A percentile compares a stretch with the other conserved stretches of the same genome.
Evolutionary conservation across 2,888 invertebrate genomes (phyloP).

Genomic region (Ommatoiulus sabulosus): DNA sequence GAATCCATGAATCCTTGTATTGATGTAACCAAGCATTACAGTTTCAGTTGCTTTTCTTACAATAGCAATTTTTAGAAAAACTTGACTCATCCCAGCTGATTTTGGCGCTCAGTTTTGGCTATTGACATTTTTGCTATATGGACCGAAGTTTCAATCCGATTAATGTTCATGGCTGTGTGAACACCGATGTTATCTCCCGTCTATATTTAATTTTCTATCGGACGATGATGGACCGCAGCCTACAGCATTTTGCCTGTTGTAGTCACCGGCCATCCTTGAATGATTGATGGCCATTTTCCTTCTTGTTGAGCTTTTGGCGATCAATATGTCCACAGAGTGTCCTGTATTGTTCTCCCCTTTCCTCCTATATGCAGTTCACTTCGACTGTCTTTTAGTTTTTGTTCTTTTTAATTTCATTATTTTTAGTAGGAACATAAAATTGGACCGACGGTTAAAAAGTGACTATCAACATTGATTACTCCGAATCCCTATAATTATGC

Average conservation of each 20-base stretch:
- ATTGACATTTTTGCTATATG: neutral
- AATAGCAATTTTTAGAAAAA: neutral
- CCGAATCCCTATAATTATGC: slow-evolving; percentile 44
- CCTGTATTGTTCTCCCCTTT: neutral
- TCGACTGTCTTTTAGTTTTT: neutral
- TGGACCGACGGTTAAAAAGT: slow-evolving; percentile 4
- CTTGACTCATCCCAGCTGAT: neutral
- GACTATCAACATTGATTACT: neutral
- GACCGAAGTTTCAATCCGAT: neutral
- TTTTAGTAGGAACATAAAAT: slow-evolving; percentile 31
- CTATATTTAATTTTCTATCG: slow-evolving; percentile 47
- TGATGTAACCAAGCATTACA: too few species aligned
- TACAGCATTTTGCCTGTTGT: neutral
- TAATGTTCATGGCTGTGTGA: slow-evolving; percentile 44
- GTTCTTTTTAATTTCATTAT: slow-evolving; percentile 49
- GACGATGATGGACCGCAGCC: slow-evolving; percentile 10
- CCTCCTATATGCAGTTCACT: neutral
- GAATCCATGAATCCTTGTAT: too few species aligned
- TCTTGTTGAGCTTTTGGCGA: neutral
- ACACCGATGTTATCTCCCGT: slow-evolving; percentile 23
- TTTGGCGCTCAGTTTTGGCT: neutral
- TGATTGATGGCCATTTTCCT: slow-evolving; percentile 49
- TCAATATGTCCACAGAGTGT: slow-evolving; percentile 28
- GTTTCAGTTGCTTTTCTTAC: too few species aligned
- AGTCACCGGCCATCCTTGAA: slow-evolving; percentile 39